Base-by-base conservation (phyloP, 1,140 invertebrate genomes). In the Battus philenor region DNA sequence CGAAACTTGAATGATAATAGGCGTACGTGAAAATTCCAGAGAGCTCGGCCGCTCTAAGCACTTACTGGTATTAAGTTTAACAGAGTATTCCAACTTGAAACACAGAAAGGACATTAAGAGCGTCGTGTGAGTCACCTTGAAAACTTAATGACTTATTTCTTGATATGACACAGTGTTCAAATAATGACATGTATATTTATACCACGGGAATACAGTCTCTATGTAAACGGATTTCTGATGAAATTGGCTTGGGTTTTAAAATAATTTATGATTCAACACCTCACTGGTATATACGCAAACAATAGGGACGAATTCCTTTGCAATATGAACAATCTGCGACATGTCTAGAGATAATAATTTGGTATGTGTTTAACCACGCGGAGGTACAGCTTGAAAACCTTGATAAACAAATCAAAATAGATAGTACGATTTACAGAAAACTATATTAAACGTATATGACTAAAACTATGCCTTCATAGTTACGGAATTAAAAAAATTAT, bases 271-370 rank as follows among this genome's bases (percentile, higher is more conserved):
- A n/a, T n/a, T n/a, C n/a, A n/a, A n/a, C n/a, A n/a, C n/a, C n/a
- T n/a, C n/a, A n/a, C n/a, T n/a, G 18, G 18, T 6, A 6, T 20
- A 20, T 6, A 3, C 6, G 2, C 5, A 36, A 36, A 36, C 33
- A 36, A 36, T 36, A 36, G 33, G 13, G 33, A 36, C 17, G 33
- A 36, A 36, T 36, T 36, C 17, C 33, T 36, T 36, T 7, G 17
- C 17, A 4, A 18, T 34, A 17, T 8, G 18, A 34, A 15, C 17
- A 18, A 17, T 10, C 16, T 10, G 17, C 9, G 33, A 36, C 26
- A 29, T 12, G 9, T 36, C 9, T 36, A 36, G 17, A 34, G 20
- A 20, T 17, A 20, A 36, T 22, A 5, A 36, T 36, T 11, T 6
- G 32, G 13, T 33, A 17, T 20, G 6, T 20, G 18, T 20, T 20